Evolutionary conservation across 2,113 vertebrate species (phyloP).

Genomic region (Gorsachius goisagi): DNA sequence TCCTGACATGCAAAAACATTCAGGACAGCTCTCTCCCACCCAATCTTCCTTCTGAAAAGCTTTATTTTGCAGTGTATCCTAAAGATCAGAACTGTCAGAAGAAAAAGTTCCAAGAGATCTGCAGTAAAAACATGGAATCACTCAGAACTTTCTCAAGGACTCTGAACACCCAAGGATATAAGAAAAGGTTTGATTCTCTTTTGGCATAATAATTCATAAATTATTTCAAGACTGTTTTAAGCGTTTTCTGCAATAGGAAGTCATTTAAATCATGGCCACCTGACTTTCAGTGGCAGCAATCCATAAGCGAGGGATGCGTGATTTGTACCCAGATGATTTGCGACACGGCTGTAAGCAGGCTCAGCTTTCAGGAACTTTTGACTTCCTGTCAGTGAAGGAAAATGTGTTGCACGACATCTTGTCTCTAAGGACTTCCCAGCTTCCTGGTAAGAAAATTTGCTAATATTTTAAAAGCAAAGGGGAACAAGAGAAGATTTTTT

Average conservation of each 20-base stretch:
- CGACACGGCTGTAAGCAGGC: background rate
- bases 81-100: background rate
- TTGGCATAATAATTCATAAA: background rate
- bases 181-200: background rate
- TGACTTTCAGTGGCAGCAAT: background rate
- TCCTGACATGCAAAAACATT: background rate
- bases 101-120: background rate
- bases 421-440: background rate
- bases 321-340: background rate
- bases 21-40: background rate
- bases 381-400: background rate
- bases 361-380: background rate
- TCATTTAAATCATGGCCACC: background rate
- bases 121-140: background rate
- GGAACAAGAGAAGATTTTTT: background rate
- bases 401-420: fast-evolving
- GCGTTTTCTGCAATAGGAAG: background rate
- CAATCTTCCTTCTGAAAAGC: background rate
- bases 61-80: background rate
- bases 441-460: background rate
- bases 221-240: background rate
- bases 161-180: background rate
- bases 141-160: background rate
- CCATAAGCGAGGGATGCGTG: background rate
- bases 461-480: background rate